Evolutionary conservation across 2,888 invertebrate species (phyloP), one percentile per base, ranked within the genome.

Genomic region (Megaustenia siamemsis): DNA sequence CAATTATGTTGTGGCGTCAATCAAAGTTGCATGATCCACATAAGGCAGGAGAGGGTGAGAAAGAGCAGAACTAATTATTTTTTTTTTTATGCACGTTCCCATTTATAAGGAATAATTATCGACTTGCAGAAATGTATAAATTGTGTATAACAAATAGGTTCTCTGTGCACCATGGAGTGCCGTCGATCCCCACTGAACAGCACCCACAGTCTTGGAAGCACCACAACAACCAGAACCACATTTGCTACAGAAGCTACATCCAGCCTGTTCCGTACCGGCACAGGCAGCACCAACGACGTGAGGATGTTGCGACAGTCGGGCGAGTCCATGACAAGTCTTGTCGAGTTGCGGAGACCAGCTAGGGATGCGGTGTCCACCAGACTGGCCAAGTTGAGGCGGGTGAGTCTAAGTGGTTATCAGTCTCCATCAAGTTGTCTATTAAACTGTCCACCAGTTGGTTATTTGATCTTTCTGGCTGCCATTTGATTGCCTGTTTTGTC

Each of bases 331-430:
- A 43, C 83, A 60, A 84, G 83, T 69, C 82, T 85, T 78, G 85
- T 86, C 69, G 85, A 85, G 80, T 69, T 86, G 43, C 60, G 85
- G n/a, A 68, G 82, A 21, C 82, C 86, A 15, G 24, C 24, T 40
- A 66, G 82, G 12, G 84, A 79, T 12, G 56, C 84, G n/a, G 76
- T 83, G 28, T 76, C 85, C 6, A 82, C 81, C 24, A 86, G 79
- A 71, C 78, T 86, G 75, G 87, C 85, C 75, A 87, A 87, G 78
- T 77, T 81, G 49, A 75, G 87, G 45, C 76, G 87, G 80, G 87
- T 87, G 15, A 86, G 87, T 86, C 21, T 24, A 18, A 3, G 2
- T 68, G 12, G 18, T n/a, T 40, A 15, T n/a, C 0, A 28, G n/a
- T 71, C 0, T 4, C 66, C 43, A 1, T 21, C 40, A 4, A 63